A percentile compares a stretch with the other conserved stretches of the same genome.
phyloP scores from a whole-genome alignment of 1,140 invertebrate species.

The Meteorus sp. region DNA sequence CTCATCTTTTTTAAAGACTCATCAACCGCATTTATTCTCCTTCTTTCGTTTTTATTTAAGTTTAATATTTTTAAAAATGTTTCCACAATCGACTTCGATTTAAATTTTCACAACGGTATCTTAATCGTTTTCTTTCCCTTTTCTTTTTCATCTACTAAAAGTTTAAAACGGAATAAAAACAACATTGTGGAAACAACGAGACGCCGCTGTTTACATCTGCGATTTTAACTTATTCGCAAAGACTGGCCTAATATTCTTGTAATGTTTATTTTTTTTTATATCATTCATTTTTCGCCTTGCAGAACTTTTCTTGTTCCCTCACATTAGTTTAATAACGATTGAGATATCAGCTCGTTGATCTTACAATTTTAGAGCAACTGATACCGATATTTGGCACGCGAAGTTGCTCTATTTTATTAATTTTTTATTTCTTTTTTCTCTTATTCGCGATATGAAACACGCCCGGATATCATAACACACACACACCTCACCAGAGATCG shows the following conservation, averaged over 20 bases:
- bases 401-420: no score
- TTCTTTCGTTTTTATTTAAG: background rate
- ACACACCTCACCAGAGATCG: no score
- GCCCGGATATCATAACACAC: no score
- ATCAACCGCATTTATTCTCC: background rate
- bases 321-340: background rate
- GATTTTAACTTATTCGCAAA: background rate
- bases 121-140: no score
- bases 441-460: no score
- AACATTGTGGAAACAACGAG: background rate
- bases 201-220: slow-evolving; percentile 3
- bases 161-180: no score
- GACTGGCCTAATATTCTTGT: slow-evolving; percentile 24
- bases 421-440: no score
- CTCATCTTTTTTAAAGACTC: background rate
- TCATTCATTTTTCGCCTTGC: background rate
- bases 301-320: background rate
- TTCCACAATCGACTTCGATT: no score
- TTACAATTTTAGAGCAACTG: background rate
- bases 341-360: background rate
- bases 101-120: no score
- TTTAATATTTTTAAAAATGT: background rate
- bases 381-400: slow-evolving; percentile 4
- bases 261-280: slow-evolving; percentile 3
- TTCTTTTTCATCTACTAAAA: no score